Evolutionary conservation across 2,888 invertebrate species (phyloP), one percentile per base, ranked within the genome.

Genomic region (Xanthia togata): DNA sequence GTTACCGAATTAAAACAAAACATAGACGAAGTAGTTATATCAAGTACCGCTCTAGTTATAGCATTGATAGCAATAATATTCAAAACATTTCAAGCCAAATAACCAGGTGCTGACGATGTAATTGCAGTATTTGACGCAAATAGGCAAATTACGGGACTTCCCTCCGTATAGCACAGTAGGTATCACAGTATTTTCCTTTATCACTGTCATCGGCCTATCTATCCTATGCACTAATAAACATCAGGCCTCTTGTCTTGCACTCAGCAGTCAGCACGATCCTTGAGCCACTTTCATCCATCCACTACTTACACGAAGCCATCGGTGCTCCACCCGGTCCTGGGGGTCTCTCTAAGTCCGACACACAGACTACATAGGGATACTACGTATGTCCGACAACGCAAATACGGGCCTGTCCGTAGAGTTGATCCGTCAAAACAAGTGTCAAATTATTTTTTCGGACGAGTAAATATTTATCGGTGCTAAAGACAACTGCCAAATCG

Each of bases 1-100:
- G 50, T 59, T 75, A 69, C 53, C 68, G 20, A 53, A 79, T 63
- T 62, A 57, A 79, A 53, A 73, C n/a, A 38, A 53, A 79, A 59
- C 53, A 26, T 38, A 35, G 35, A 47, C 23, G 17, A 67, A 62
- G 17, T n/a, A 73, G 23, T n/a, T 47, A 73, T 44, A 67, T 65
- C 50, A 74, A 73, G 20, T 63, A 63, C 35, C 55, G 41, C 38
- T 74, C 60, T 59, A 64, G 17, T 35, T 65, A 35, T n/a, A 55
- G 74, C 63, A 57, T 74, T 65, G 11, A 72, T n/a, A n/a, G n/a
- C n/a, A 59, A 23, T 38, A 59, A 50, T 35, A 26, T 78, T 71
- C 26, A 20, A 50, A 50, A 20, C 20, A 50, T 20, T 50, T 50
- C 20, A 65, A 78, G 20, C 17, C 5, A 44, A 78, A 64, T 64